Base-by-base conservation (phyloP, 2,888 invertebrate species). In the Pyrrhosoma nymphula region DNA sequence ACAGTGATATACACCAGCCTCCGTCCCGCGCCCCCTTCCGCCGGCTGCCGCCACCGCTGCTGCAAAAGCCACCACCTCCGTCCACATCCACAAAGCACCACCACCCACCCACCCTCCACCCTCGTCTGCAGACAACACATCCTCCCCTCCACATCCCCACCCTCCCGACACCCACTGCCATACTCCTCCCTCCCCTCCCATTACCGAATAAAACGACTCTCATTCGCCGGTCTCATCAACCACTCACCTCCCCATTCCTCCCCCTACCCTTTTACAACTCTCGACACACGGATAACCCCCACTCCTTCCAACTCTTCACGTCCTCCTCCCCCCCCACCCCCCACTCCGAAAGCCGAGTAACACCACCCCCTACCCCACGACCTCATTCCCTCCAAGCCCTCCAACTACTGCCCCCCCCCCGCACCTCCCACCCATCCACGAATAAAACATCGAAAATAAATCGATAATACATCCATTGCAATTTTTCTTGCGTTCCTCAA, bases 171-270 rank as follows among this genome's bases (percentile, higher is more conserved):
- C 75, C 35, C 75, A 6, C 75, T 26, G 30, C 30, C 23, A 82
- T 10, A 30, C 55, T 14, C 56, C 89, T 18, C 69, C 39, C 39
- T 93, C 93, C 93, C 47, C 93, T 26, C 69, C 93, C 93, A 93
- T 93, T 93, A 93, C 91, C 91, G 91, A 60, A 60, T 91, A 60
- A 91, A 91, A 91, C 91, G 91, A 93, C 69, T 75, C 60, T 63
- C 93, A 93, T 93, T 93, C 93, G 93, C 93, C 69, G 60, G 93
- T 75, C 93, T 93, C 93, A 93, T 69, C 93, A 93, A 69, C 93
- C 89, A 89, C 89, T 89, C 89, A 56, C 47, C 23, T 55, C 47
- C 89, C 20, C 89, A 82, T 69, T 26, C 69, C 39, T 35, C 47
- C 55, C 55, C 55, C 47, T 26, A 26, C 56, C 16, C 89, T 56